Evolutionary conservation across 2,888 invertebrate genomes (phyloP), one percentile per base, ranked within the genome.

Genomic region (Diarsia dahlii): DNA sequence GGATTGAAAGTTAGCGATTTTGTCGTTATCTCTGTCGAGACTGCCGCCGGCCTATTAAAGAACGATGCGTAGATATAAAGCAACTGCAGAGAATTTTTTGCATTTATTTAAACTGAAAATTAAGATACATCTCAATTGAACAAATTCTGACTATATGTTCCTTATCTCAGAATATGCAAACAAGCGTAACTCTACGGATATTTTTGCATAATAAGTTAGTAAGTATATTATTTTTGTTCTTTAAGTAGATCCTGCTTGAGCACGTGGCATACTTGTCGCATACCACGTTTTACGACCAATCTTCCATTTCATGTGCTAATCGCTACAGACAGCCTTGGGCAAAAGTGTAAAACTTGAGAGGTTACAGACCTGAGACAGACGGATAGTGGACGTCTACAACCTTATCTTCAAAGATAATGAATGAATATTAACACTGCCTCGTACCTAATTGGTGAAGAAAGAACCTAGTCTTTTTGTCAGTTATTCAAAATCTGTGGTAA

Each of bases 261-360:
- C 13, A 62, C 60, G 23, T 69, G 60, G 20, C 28, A 39, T 23
- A 39, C 18, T 54, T 54, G 6, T 23, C 50, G 46, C 23, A 12
- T 34, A 52, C 8, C 20, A 50, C 39, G 28, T 50, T 50, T 46
- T 50, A 45, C 62, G 13, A 46, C 60, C n/a, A 52, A 67, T 54
- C 45, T 28, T 34, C 13, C 13, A 46, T 58, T 9, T 48, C 39
- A 39, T 39, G 46, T 60, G n/a, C 20, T 48, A 28, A 46, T 3
- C 2, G n/a, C 20, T 39, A 50, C 12, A 45, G 23, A 73, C 48
- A 71, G 58, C 58, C 73, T 73, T 73, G 73, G 48, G 0, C 20
- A 71, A 23, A 58, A 15, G 3, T 20, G 12, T 12, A 28, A 9
- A 18, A 69, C 15, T 66, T 18, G 13, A 23, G 13, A 8, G 39